Evolutionary conservation across 2,113 vertebrate species (phyloP).

Genomic region (Accipiter cooperii): DNA sequence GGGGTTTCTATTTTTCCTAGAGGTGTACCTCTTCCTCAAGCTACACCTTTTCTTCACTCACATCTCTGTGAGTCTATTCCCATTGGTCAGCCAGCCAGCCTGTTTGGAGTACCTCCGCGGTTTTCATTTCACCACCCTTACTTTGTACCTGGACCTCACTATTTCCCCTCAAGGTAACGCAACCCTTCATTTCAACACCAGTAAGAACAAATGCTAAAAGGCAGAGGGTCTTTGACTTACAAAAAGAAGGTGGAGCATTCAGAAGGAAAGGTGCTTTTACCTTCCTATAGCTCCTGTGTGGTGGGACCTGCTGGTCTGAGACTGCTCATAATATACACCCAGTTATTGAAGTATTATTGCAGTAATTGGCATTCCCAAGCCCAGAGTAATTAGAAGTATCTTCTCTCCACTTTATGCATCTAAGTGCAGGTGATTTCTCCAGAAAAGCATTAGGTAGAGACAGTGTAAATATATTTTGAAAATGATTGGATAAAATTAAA

Average conservation of each 20-base stretch:
- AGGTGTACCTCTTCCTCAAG: conserved; percentile 49
- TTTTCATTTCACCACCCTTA: conserved; percentile 69
- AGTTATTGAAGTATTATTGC: background rate
- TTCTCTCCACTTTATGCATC: background rate
- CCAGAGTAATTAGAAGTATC: background rate
- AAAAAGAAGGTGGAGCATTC: background rate
- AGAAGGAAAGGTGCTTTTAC: background rate
- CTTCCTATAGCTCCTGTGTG: background rate
- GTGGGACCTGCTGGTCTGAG: background rate
- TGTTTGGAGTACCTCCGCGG: conserved; percentile 56
- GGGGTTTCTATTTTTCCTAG: conserved; percentile 62
- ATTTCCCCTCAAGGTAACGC: conserved; percentile 76
- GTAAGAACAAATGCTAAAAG: background rate
- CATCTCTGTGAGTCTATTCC: conserved; percentile 45
- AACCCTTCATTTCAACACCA: background rate
- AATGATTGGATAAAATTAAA: background rate
- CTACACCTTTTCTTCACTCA: conserved; percentile 55
- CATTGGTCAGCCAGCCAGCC: conserved; percentile 29
- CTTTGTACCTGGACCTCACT: conserved; percentile 71
- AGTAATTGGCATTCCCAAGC: background rate
- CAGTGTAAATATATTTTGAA: background rate
- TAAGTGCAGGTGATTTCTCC: background rate
- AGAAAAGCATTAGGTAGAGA: background rate
- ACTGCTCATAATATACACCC: background rate
- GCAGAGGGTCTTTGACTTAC: background rate